Evolutionary conservation across 2,888 invertebrate genomes (phyloP).

Genomic region (Drosophila lacicola): DNA sequence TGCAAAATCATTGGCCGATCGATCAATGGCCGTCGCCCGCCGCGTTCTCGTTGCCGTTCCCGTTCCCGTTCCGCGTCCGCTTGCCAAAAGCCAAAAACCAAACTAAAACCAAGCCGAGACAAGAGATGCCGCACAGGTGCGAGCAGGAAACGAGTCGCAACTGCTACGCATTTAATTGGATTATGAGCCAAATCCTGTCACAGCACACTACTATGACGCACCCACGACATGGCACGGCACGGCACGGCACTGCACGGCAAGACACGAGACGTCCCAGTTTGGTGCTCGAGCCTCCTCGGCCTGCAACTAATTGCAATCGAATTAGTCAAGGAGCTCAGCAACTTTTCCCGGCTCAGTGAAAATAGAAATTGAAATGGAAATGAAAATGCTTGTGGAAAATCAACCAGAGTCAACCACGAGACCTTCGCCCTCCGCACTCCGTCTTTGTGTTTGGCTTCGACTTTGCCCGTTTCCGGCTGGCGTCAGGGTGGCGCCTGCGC

Average conservation of each 20-base stretch:
- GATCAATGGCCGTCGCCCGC: slow-evolving; percentile 66
- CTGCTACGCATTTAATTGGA: slow-evolving; percentile 77
- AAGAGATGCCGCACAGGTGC: slow-evolving; percentile 72
- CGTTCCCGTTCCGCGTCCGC: slow-evolving; percentile 8
- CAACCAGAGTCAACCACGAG: slow-evolving; percentile 27
- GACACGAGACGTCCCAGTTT: slow-evolving; percentile 13
- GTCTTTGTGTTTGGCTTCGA: slow-evolving; percentile 19
- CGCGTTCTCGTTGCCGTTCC: slow-evolving; percentile 11
- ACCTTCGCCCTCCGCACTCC: slow-evolving; percentile 19
- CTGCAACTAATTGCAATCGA: slow-evolving; percentile 76
- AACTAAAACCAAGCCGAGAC: slow-evolving; percentile 14
- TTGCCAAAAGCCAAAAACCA: slow-evolving; percentile 46
- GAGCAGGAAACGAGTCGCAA: slow-evolving; percentile 66
- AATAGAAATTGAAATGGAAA: slow-evolving; percentile 28
- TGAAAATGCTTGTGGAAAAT: slow-evolving; percentile 41
- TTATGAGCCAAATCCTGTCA: slow-evolving; percentile 77
- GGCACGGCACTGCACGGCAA: slow-evolving; percentile 27
- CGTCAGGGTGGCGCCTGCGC: slow-evolving; percentile 81
- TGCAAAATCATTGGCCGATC: slow-evolving; percentile 79
- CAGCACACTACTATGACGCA: slow-evolving; percentile 60
- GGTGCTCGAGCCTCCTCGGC: slow-evolving; percentile 27
- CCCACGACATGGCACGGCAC: slow-evolving; percentile 47
- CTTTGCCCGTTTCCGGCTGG: slow-evolving; percentile 75
- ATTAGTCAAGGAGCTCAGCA: slow-evolving; percentile 81
- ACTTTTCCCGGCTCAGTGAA: slow-evolving; percentile 56